Evolutionary conservation across 64 coral and sea anemone genomes (phyloP), one percentile per base, ranked within the genome.

Genomic region (Platygyra sinensis): DNA sequence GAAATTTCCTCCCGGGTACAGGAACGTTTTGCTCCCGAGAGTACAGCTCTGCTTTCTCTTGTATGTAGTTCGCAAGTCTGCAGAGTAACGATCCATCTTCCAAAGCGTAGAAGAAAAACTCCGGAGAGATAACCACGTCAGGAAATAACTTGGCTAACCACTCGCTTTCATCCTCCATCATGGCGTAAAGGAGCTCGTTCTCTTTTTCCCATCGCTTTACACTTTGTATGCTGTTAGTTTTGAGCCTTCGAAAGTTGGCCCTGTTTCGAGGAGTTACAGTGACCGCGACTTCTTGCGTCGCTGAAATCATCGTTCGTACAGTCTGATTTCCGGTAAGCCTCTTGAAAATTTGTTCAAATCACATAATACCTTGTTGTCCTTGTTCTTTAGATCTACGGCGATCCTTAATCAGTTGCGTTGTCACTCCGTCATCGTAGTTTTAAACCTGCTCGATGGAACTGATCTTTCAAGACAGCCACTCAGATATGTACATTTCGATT

Each of bases 151-250:
- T 98, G 10, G 89, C 87, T 12, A 98, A 60, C 96, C 96, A 98
- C 52, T 94, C 93, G 72, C 92, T 93, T 62, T 98, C 96, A 54
- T 98, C 96, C 52, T 98, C 96, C 32, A 97, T 97, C 95, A 97
- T 97, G 2, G 95, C 95, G 71, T 91, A 97, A 30, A 97, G 92
- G 20, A 97, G 83, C 69, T 97, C 95, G 74, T 97, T 97, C 52
- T 97, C 95, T 42, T 97, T 97, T 52, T 97, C 95, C 95, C 95
- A 97, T 32, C 95, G 91, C 60, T 94, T 92, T 2, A 83, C 52
- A 76, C 95, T 97, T 33, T 97, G 95, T 80, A 97, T 88, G 30
- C 95, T 97, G 72, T 86, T 97, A 60, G 95, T 97, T 91, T 97
- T 97, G 10, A 97, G 72, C 32, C 95, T 71, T 80, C 95, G 87